A percentile compares a stretch with the other conserved stretches of the same genome.
phyloP scores from a whole-genome alignment of 2,113 vertebrate species.

The Aspiorhynchus laticeps region DNA sequence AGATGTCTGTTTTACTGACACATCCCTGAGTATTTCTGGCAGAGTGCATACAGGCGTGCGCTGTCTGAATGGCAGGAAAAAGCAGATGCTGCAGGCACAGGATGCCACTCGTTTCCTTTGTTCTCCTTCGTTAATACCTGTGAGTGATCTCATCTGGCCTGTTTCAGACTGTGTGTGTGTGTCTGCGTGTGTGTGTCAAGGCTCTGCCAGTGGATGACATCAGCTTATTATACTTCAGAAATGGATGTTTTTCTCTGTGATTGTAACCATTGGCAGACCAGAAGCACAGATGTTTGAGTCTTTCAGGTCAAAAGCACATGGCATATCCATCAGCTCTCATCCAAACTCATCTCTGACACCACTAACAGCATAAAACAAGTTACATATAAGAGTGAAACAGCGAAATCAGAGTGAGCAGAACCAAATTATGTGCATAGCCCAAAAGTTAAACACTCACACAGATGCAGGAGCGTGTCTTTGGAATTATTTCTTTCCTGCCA shows the following conservation, averaged over 20 bases:
- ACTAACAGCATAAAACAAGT: no score
- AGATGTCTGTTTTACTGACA: conserved; percentile 14
- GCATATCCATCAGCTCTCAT: conserved; percentile 9
- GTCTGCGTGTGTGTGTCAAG: conserved; percentile 6
- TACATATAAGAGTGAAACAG: background rate
- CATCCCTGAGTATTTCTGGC: conserved; percentile 38
- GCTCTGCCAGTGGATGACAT: conserved; percentile 45
- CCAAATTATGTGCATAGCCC: background rate
- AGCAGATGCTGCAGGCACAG: conserved; percentile 36
- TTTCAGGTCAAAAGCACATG: background rate
- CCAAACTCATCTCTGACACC: background rate
- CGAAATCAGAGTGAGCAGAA: background rate
- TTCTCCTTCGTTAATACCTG: conserved; percentile 40
- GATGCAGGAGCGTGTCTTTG: conserved; percentile 13
- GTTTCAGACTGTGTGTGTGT: conserved; percentile 8
- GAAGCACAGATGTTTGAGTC: conserved; percentile 31
- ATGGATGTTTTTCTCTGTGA: conserved; percentile 44
- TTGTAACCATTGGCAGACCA: conserved; percentile 39
- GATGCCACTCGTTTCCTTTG: conserved; percentile 43
- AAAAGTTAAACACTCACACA: conserved; percentile 25
- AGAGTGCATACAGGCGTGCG: conserved; percentile 10
- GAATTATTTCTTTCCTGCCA: conserved; percentile 23
- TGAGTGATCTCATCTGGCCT: conserved; percentile 49
- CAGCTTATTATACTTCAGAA: conserved; percentile 46
- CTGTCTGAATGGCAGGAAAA: conserved; percentile 46